Base-by-base conservation (phyloP, 2,888 invertebrate species). In the Parnassius mnemosyne region DNA sequence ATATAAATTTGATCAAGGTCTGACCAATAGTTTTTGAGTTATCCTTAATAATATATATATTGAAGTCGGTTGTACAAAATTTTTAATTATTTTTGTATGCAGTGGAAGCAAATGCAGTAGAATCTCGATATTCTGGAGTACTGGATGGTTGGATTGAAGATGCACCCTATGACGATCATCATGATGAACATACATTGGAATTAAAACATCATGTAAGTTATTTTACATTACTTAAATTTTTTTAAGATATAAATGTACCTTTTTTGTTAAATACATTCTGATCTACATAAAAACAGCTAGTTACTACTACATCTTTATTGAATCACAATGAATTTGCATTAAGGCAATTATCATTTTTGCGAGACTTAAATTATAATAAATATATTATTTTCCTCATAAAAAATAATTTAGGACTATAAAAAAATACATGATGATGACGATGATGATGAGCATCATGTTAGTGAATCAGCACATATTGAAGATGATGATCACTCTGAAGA, bases 61-160 rank as follows among this genome's bases (percentile, higher is more conserved):
- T 16, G 16, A 16, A 16, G 16, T 16, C 16, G 1, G 16, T 16
- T 16, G 16, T 16, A 16, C 16, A 16, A 16, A 16, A 16, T 16
- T 16, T 16, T 16, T 16, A 16, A 16, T 16, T 16, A 16, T 57
- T 62, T 46, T 57, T 65, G 52, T 44, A 76, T 73, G 55, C 71
- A 91, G 90, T 91, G 78, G 90, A 91, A 78, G 90, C 90, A 53
- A 90, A 87, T 75, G 71, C 89, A 53, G 88, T 91, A 12, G 94
- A 95, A 76, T 95, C 96, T 25, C 92, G 94, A 50, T 96, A 95
- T 85, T 94, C 96, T 11, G 94, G 94, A 71, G 93, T 95, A 59
- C 94, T 96, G 67, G 95, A 96, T 72, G 96, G 96, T 47, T 96
- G 96, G 96, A 92, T 96, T 11, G 95, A 95, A 78, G 94, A 94